phyloP scores from a whole-genome alignment of 2,888 invertebrate species.

The Smittia aterrima region DNA sequence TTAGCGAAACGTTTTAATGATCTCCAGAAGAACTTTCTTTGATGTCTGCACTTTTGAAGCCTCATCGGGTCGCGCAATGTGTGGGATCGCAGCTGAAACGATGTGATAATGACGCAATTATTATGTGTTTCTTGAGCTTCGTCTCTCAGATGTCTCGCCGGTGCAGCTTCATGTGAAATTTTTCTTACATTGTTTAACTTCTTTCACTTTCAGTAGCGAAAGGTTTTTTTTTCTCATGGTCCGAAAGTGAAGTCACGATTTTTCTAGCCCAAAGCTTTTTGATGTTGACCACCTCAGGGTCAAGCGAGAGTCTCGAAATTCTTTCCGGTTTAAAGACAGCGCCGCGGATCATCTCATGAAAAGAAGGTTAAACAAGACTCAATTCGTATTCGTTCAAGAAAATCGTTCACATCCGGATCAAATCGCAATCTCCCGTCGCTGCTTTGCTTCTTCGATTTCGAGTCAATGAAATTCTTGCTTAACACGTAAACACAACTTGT shows the following conservation, averaged over 20 bases:
- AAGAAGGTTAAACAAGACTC: not conserved
- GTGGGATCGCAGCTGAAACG: slow-evolving; percentile 13
- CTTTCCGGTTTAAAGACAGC: not conserved
- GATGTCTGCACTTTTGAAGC: slow-evolving; percentile 7
- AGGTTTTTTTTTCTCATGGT: slow-evolving; percentile 5
- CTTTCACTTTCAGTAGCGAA: not conserved
- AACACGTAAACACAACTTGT: not conserved
- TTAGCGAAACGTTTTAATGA: slow-evolving; percentile 18
- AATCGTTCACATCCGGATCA: slow-evolving; percentile 32
- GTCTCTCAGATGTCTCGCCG: slow-evolving; percentile 19
- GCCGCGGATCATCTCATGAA: not conserved
- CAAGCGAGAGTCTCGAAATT: not conserved
- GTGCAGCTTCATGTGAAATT: not conserved
- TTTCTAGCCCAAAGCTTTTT: not conserved
- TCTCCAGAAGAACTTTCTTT: not conserved
- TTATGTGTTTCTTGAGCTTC: not conserved
- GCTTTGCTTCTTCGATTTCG: not conserved
- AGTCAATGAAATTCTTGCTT: not conserved
- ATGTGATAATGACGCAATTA: slow-evolving; percentile 25
- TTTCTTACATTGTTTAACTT: not conserved
- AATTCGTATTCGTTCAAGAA: not conserved
- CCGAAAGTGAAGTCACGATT: not conserved
- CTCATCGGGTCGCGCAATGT: not conserved
- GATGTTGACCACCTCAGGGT: not conserved
- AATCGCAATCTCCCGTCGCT: not conserved